Percentiles rank a stretch among this genome's conserved stretches.
Conservation (phyloP, 64 coral and sea anemone genomes). For the Porites australiensis region DNA sequence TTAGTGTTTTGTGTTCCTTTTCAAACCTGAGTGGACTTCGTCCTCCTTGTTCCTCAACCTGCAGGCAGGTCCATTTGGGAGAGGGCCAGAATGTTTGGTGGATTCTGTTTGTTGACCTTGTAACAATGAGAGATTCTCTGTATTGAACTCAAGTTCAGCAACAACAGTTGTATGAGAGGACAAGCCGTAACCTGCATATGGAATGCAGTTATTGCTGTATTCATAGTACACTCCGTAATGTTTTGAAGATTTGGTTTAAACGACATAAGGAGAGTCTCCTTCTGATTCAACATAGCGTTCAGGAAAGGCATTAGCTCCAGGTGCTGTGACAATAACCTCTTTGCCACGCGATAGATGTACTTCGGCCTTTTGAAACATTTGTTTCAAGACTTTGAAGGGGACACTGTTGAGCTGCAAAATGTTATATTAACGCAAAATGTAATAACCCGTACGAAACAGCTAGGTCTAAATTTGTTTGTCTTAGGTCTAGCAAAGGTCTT, state of each 20-base stretch:
- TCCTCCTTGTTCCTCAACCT: constrained; percentile 39
- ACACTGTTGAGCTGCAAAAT: too few relatives aligned
- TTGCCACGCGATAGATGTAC: background rate
- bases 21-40: constrained; percentile 56
- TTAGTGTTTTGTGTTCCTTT: constrained; percentile 62
- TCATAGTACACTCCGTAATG: constrained; percentile 15
- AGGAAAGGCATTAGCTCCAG: constrained; percentile 1
- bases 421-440: too few relatives aligned
- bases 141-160: constrained; percentile 50
- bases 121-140: constrained; percentile 23
- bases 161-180: constrained; percentile 59
- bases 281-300: constrained; percentile 1
- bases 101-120: constrained; percentile 30
- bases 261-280: background rate
- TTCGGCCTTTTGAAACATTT: background rate
- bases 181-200: constrained; percentile 42
- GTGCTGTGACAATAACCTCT: constrained; percentile 9
- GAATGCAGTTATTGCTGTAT: constrained; percentile 24
- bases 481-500: too few relatives aligned
- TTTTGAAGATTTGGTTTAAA: background rate
- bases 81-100: constrained; percentile 9
- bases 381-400: background rate
- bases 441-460: too few relatives aligned
- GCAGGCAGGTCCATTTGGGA: constrained; percentile 46
- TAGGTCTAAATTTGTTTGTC: too few relatives aligned